Base-by-base conservation (phyloP, 2,113 vertebrate genomes). In the Labeo rohita region DNA sequence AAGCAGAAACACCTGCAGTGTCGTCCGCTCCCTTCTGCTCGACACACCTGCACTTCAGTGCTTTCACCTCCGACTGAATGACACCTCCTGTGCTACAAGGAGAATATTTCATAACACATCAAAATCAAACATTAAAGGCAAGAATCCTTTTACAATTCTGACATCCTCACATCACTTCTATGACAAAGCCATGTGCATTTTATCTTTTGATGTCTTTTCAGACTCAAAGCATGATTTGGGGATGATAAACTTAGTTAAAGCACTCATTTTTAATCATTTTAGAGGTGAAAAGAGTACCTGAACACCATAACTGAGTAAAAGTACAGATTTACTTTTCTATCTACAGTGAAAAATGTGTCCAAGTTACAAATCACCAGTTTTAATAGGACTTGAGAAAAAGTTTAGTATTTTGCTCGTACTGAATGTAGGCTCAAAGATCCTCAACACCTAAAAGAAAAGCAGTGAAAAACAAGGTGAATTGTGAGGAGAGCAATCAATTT, bases 21-120 rank as follows among this genome's bases (percentile, higher is more conserved):
- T 43, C 12, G 47, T 18, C 75, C 18, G 18, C 15, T 34, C 23
- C 52, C 54, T n/a, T 36, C 43, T 63, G 23, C 34, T 85, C 84
- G 5, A 21, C 16, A 82, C 85, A 83, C 85, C 85, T 86, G 36
- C 45, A 49, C 72, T 76, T 83, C 81, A 68, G 39, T 39, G 63
- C 45, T 45, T 72, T 72, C 68, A 45, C 68, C 8, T n/a, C 52
- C n/a, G 79, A 49, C 54, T 75, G 78, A 86, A 39, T 86, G 85
- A 83, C 80, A 77, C 49, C 9, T 68, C 34, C 85, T 65, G 39
- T 45, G 72, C 61, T 68, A 81, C 78, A 76, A 75, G 70, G 34
- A 66, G 61, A 87, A 83, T 70, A 68, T 70, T 77, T 87, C 80
- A 87, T 83, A 36, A 4, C 84, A 81, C 79, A 72, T 88, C 79